Evolutionary conservation across 2,113 vertebrate genomes (phyloP).

Genomic region (Podocnemis expansa): DNA sequence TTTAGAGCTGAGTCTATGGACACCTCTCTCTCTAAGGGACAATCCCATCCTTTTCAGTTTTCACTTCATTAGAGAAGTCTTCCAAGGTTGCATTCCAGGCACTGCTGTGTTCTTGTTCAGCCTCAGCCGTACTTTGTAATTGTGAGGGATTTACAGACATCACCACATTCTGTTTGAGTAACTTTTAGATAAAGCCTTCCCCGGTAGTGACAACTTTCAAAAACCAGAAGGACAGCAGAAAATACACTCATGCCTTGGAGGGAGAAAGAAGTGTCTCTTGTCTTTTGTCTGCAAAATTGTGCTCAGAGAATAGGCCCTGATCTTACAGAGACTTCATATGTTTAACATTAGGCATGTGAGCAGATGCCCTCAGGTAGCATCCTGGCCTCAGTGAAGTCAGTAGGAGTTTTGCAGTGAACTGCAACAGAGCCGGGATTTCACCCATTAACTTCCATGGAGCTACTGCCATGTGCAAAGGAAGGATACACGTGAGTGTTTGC

Average conservation of each 20-base stretch:
- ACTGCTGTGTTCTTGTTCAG: neutral
- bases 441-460: neutral
- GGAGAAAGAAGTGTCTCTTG: neutral
- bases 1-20: neutral
- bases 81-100: neutral
- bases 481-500: neutral
- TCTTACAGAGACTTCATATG: neutral
- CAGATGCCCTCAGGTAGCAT: neutral
- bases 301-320: neutral
- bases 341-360: neutral
- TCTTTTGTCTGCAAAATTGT: neutral
- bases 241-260: neutral
- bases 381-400: neutral
- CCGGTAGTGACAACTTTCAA: neutral
- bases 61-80: neutral
- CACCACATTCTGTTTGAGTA: neutral
- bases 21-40: neutral
- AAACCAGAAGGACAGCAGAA: neutral
- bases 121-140: neutral
- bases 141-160: neutral
- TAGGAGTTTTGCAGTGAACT: neutral
- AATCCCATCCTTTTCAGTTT: neutral
- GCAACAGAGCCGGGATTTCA: neutral
- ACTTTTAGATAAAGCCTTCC: neutral
- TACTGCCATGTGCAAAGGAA: neutral